These are phyloP conservation scores for Triplophysa yarkandensis DNA, from an alignment of 2,797 vertebrate genomes.

Conservation along the genomic window DNA sequence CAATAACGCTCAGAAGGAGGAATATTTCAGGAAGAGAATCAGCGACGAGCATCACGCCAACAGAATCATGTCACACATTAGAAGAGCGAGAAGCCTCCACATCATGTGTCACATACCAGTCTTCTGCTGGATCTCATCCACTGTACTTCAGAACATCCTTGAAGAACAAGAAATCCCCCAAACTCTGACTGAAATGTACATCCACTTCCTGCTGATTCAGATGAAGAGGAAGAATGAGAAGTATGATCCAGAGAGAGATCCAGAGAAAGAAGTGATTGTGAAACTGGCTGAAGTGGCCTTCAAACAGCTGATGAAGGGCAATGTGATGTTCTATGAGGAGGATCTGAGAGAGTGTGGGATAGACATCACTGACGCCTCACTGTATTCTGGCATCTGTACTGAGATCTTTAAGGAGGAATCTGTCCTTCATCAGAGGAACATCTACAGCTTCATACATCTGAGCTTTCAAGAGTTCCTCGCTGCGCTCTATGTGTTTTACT, in stretches of 20 bases:
- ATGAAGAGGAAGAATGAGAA: constrained; percentile 1
- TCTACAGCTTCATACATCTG: not conserved
- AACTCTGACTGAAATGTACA: too few relatives aligned
- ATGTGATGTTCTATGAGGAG: constrained; percentile 28
- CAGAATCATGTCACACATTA: too few relatives aligned
- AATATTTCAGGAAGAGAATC: too few relatives aligned
- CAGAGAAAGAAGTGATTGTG: not conserved
- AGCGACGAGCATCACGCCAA: too few relatives aligned
- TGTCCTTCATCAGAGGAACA: too few relatives aligned
- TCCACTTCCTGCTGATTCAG: not conserved
- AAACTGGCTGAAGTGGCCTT: constrained; percentile 40
- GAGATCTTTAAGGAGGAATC: too few relatives aligned
- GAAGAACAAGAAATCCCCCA: too few relatives aligned
- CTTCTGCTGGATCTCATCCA: too few relatives aligned
- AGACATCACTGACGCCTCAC: constrained; percentile 14
- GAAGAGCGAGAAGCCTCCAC: too few relatives aligned
- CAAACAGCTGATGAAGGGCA: not conserved
- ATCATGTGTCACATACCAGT: too few relatives aligned
- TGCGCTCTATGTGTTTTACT: not conserved
- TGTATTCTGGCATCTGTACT: constrained; percentile 23
- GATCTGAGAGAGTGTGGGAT: constrained; percentile 20
- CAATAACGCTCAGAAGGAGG: too few relatives aligned
- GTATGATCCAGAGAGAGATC: not conserved
- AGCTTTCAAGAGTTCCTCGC: not conserved
- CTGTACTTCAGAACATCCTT: too few relatives aligned